Evolutionary conservation across 92 coral and sea anemone species (phyloP), one percentile per base, ranked within the genome.

Genomic region (Palythoa caribaeorum): DNA sequence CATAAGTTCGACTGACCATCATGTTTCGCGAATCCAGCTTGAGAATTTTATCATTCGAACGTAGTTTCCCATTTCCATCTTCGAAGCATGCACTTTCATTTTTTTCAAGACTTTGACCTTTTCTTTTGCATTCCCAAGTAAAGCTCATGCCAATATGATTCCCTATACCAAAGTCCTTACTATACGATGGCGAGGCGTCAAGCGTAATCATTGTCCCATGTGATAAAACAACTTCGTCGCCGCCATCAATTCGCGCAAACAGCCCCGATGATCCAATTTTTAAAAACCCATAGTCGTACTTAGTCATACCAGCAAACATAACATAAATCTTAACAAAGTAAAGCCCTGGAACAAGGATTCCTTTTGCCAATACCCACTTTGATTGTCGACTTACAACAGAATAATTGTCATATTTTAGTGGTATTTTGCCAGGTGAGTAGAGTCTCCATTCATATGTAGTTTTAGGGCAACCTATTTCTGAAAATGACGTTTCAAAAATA

Each of bases 41-140:
- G 53, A 38, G 6, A n/a, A 10, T 21, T 35, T 0, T 79, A 0
- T 60, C 71, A 15, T 38, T 79, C 12, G 84, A 38, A 20, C 9
- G 55, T 1, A 79, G 12, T 39, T 44, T 59, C 39, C 37, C 72
- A 3, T 38, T 60, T 79, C 84, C 84, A 39, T 65, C 59, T 38
- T 9, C 50, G 9, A 79, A 60, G 28, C 84, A 54, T 28, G 5
- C 47, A 13, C 63, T 50, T 38, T 53, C 72, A 59, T 39, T 16
- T 55, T 37, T 79, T 87, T 28, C 75, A 87, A 83, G 80, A 80
- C 54, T 79, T 10, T 79, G 53, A 1, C 3, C 40, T 6, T 40
- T 47, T 10, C 39, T 79, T 39, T 62, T 79, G 73, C 84, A 79
- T 10, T 59, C n/a, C 84, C 84, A 79, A 8, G 84, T 60, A 55